Evolutionary conservation across 2,113 vertebrate genomes (phyloP), one percentile per base, ranked within the genome.

Genomic region (Bolborhynchus lineola): DNA sequence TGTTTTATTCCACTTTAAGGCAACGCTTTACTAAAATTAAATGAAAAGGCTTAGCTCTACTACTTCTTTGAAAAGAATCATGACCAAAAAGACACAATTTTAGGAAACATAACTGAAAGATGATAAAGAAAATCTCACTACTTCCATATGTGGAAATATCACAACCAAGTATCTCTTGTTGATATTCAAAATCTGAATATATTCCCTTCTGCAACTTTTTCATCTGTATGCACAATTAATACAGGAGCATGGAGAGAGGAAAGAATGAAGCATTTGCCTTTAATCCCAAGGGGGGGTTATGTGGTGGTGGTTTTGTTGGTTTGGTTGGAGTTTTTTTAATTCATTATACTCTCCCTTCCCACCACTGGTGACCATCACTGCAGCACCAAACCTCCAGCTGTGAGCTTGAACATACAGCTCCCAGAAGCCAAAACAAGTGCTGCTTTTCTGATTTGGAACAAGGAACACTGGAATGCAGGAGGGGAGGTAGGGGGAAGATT

Each of bases 11-110:
- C 94, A 95, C 97, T 98, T 97, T 92, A 97, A 95, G 95, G 96
- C 93, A 98, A 86, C 76, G 92, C 97, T 98, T 98, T 98, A 97
- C 78, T 97, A 95, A 91, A 98, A 97, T 97, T 97, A 98, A 97
- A 98, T 97, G 93, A 96, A 97, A 96, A 96, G 39, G 72, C 93
- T 98, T 96, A 96, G 92, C 92, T 97, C 85, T 94, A 80, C 82
- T 97, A 95, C 92, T 95, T 97, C 89, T 97, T 95, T 96, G 93
- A 95, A 97, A 98, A 98, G 88, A 97, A 95, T 96, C 91, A 95
- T 92, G 72, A 95, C 68, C 86, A 96, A 93, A 96, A 95, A 82
- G 67, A 83, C 39, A 95, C 31, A 95, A 44, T 95, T 97, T 91
- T 93, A 93, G 72, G 64, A 95, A 90, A 70, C 71, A 64, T 79